Percentiles rank a stretch among this genome's conserved stretches.
Conservation (phyloP, 2,113 vertebrate genomes). For the Typhlomys cinereus region DNA sequence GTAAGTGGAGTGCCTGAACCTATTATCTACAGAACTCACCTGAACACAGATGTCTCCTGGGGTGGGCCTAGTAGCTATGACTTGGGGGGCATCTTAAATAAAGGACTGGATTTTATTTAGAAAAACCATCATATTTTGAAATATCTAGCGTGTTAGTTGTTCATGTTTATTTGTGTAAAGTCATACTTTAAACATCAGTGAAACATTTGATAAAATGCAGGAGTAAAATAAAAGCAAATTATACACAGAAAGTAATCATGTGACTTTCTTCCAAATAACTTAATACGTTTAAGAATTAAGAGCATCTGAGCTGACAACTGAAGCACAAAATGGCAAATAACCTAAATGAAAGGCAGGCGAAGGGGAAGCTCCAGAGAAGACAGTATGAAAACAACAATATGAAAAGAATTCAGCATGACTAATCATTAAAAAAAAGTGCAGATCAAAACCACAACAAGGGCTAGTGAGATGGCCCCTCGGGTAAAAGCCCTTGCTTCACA, state of each 20-base stretch:
- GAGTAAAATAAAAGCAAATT: not conserved
- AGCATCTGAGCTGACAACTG: not conserved
- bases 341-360: too few relatives aligned
- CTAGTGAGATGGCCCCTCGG: not conserved
- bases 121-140: not conserved
- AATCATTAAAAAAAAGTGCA: not conserved
- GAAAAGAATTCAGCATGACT: not conserved
- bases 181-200: constrained; percentile 14
- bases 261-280: constrained; percentile 26
- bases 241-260: not conserved
- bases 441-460: too few relatives aligned
- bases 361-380: too few relatives aligned
- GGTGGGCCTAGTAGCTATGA: not conserved
- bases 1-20: not conserved
- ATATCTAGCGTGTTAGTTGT: not conserved
- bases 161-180: not conserved
- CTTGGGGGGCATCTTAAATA: not conserved
- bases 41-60: not conserved
- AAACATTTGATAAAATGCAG: constrained; percentile 9
- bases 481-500: too few relatives aligned
- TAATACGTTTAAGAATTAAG: constrained; percentile 5
- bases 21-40: not conserved
- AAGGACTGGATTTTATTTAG: not conserved
- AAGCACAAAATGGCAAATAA: not conserved
- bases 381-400: not conserved